Base-by-base conservation (phyloP, 1,140 invertebrate species). In the Lerema accius region DNA sequence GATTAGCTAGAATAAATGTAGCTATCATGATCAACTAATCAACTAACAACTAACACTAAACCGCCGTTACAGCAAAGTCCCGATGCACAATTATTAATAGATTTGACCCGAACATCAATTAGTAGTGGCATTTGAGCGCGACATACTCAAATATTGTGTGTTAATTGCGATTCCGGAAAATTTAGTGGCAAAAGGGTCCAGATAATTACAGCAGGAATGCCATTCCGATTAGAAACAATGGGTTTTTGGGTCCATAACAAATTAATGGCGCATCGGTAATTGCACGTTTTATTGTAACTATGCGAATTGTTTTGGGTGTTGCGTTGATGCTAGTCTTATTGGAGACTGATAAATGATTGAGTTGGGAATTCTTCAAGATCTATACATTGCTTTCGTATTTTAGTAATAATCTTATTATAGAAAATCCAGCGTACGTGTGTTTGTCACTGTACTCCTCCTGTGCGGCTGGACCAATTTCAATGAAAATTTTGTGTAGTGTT, bases 181-280 rank as follows among this genome's bases (percentile, higher is more conserved):
- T 86, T 84, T 84, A 86, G 77, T 83, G 73, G 65, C 65, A 58
- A 83, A 84, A 84, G 82, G 84, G 82, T 86, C 76, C 72, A 79
- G 73, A 82, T 86, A 84, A 86, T 86, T 86, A 86, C 79, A 45
- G 60, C 58, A 69, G 82, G 80, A 80, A 84, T 86, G 80, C 74
- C 73, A 77, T 72, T 67, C 67, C 74, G 78, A 82, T 80, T 79
- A 80, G 67, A 69, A 78, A 65, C 71, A 80, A 78, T 80, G 76
- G 69, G 43, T 73, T 80, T 80, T 80, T 76, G 78, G 73, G 56
- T 66, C 71, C 66, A 65, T 72, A 71, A 56, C 51, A 58, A 65
- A 75, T 65, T 77, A 69, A 76, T 76, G 65, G 66, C 53, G 62
- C 59, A 67, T 69, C 53, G 48, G 59, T 58, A 26, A 67, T 62